Base-by-base conservation (phyloP, 2,888 invertebrate genomes). In the Unio pictorum region DNA sequence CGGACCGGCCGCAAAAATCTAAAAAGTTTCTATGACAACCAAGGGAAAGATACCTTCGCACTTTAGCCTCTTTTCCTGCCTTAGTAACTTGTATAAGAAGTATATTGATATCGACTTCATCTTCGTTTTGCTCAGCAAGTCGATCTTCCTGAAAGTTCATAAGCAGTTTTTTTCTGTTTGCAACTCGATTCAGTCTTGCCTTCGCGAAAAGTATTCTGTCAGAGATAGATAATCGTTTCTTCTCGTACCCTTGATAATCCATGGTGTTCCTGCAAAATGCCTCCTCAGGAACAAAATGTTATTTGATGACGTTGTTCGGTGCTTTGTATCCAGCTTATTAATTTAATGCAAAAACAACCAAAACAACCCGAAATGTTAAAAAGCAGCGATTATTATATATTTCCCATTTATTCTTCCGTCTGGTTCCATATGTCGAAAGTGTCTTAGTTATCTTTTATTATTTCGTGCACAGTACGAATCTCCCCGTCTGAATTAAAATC, bases 21-120 rank as follows among this genome's bases (percentile, higher is more conserved):
- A 72, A 70, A 28, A 67, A 73, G 59, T 75, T 73, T 34, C 66
- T 72, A 6, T 64, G 65, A 45, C 76, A 78, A 34, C 78, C 78
- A 45, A 74, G 76, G 8, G 84, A 65, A 55, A 85, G 66, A 4
- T 75, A 65, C 8, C 74, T 67, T 67, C 73, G 73, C 0, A 87
- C 81, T 66, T 82, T 77, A 26, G 80, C 70, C 63, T 82, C 83
- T 61, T 83, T 80, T 15, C 85, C 84, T 3, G 80, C 67, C 69
- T 85, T 84, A 11, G 83, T 82, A 1, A 84, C 84, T 64, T 84
- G 83, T 34, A 85, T 68, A 6, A 86, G 68, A 18, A 79, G 76
- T 45, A 45, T 45, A 45, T 45, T 45, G 28, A 72, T 75, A 64
- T 84, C 80, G 11, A 77, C 78, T 56, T 78, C 72, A 7, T 76